A percentile compares a stretch with the other conserved stretches of the same genome.
phyloP scores from a whole-genome alignment of 2,888 invertebrate species.

The Gibbula magus region DNA sequence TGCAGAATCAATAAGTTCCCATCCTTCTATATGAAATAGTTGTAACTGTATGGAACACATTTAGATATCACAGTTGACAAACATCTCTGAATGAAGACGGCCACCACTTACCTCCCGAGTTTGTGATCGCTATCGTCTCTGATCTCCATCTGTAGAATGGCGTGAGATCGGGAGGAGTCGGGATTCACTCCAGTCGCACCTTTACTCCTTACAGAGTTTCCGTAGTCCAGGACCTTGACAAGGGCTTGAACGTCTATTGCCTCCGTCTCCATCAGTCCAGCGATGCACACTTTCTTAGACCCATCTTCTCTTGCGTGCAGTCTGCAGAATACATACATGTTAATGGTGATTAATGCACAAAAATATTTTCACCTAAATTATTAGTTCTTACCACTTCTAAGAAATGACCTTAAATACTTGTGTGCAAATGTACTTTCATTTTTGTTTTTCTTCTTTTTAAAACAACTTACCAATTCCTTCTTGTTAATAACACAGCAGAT shows the following conservation, averaged over 20 bases:
- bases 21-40: too few species aligned
- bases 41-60: too few species aligned
- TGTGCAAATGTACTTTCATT: too few species aligned
- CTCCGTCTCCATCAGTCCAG: conserved; percentile 72
- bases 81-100: too few species aligned
- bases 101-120: conserved; percentile 62
- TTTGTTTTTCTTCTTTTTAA: too few species aligned
- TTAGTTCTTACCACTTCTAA: too few species aligned
- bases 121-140: conserved; percentile 61
- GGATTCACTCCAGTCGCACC: conserved; percentile 74
- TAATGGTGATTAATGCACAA: not conserved
- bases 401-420: too few species aligned
- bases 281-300: conserved; percentile 70
- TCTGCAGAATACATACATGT: conserved; percentile 46
- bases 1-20: too few species aligned
- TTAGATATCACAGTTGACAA: too few species aligned
- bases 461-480: too few species aligned
- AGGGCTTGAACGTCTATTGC: conserved; percentile 61
- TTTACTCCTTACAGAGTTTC: conserved; percentile 70
- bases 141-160: conserved; percentile 72
- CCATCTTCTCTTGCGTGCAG: conserved; percentile 73
- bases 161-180: conserved; percentile 74
- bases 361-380: too few species aligned
- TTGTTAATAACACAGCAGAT: too few species aligned
- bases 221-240: conserved; percentile 70